A percentile compares a stretch with the other conserved stretches of the same genome.
phyloP scores from a whole-genome alignment of 2,797 vertebrate species.

The Coregonus suidteri region DNA sequence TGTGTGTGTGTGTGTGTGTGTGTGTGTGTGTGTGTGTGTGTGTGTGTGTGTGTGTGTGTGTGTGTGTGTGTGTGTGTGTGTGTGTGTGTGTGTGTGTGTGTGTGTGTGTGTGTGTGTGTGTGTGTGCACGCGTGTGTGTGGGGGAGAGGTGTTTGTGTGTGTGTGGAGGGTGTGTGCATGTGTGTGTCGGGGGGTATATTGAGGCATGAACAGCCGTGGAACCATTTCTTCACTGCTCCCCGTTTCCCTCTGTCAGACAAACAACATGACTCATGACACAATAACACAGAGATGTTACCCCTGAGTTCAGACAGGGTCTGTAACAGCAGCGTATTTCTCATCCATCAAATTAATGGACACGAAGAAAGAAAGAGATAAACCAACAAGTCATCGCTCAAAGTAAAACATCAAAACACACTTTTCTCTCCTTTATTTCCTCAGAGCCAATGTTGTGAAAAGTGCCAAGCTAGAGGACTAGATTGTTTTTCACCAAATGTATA shows the following conservation, averaged over 20 bases:
- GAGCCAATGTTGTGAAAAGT: neutral
- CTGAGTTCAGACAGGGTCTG: neutral
- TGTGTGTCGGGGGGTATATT: neutral
- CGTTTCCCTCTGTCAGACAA: neutral
- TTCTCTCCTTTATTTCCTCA: neutral
- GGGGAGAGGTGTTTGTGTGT: neutral
- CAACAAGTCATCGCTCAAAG: neutral
- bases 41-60: neutral
- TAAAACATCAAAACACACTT: neutral
- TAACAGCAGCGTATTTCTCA: neutral
- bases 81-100: no score
- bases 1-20: neutral
- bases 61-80: neutral
- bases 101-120: no score
- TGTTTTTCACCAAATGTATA: neutral
- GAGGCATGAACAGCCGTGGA: neutral
- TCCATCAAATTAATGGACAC: neutral
- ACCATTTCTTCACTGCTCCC: neutral
- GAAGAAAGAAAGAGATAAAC: neutral
- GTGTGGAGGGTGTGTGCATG: neutral
- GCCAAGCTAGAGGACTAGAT: neutral
- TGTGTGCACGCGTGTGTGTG: no score
- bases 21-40: constrained; percentile 3
- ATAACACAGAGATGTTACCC: neutral
- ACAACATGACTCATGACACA: constrained; percentile 15